Evolutionary conservation across 2,888 invertebrate genomes (phyloP).

Genomic region (Corbicula japonica): DNA sequence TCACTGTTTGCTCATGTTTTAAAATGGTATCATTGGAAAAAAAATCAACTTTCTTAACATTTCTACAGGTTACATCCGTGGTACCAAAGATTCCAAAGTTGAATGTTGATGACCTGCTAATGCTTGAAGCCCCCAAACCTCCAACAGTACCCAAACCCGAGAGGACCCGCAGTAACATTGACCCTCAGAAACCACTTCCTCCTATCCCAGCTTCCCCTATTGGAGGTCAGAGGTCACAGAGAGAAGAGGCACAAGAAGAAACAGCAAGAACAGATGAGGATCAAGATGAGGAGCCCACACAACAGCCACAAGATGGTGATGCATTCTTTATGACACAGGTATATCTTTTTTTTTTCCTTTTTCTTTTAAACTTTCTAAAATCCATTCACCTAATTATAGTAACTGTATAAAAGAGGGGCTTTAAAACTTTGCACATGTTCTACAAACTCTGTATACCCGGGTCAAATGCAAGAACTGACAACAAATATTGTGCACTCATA

Average conservation of each 20-base stretch:
- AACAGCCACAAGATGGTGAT: slow-evolving; percentile 64
- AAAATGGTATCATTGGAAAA: no score
- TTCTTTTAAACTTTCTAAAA: not conserved
- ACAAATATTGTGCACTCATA: no score
- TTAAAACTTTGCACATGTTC: no score
- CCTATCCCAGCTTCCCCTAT: slow-evolving; percentile 64
- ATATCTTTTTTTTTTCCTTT: not conserved
- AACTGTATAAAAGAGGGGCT: no score
- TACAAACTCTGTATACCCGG: no score
- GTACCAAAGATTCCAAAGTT: slow-evolving; percentile 84
- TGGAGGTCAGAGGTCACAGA: slow-evolving; percentile 31
- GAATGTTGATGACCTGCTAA: slow-evolving; percentile 81
- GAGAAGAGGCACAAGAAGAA: slow-evolving; percentile 35
- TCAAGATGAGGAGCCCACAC: slow-evolving; percentile 42
- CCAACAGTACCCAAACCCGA: slow-evolving; percentile 54
- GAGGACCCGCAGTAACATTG: slow-evolving; percentile 47
- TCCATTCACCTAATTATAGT: no score
- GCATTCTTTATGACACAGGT: slow-evolving; percentile 86
- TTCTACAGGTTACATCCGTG: slow-evolving; percentile 76
- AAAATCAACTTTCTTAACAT: no score
- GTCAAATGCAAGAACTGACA: no score
- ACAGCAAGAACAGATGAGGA: slow-evolving; percentile 47
- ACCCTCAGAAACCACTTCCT: slow-evolving; percentile 62
- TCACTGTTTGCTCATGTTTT: no score
- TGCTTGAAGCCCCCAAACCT: slow-evolving; percentile 73